Evolutionary conservation across 2,113 vertebrate genomes (phyloP).

Genomic region (Shinisaurus crocodilurus): DNA sequence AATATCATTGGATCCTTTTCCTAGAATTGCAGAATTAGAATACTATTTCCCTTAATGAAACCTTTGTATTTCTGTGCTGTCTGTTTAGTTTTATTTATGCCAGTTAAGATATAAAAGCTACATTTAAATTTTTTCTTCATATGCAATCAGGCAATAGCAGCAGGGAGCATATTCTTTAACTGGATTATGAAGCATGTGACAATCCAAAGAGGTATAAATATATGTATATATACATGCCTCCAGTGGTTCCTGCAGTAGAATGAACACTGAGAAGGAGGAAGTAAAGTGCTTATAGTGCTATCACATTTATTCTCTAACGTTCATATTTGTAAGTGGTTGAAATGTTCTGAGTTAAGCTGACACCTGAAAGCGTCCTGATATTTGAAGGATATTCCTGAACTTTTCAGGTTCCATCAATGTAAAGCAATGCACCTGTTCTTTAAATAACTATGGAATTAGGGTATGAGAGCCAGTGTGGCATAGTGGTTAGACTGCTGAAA

Average conservation of each 20-base stretch:
- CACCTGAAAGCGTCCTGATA: background rate
- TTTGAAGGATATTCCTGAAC: background rate
- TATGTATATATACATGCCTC: background rate
- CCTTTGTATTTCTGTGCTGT: background rate
- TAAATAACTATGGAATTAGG: background rate
- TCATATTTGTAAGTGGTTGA: background rate
- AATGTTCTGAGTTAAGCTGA: background rate
- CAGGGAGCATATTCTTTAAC: slow-evolving; percentile 9
- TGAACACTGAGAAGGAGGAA: background rate
- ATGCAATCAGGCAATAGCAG: slow-evolving; percentile 13
- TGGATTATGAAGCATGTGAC: slow-evolving; percentile 23
- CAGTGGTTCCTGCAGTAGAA: background rate
- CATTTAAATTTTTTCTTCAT: background rate
- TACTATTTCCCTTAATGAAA: background rate
- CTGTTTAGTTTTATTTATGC: background rate
- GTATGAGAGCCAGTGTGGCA: background rate
- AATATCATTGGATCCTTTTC: background rate
- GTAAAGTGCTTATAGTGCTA: background rate
- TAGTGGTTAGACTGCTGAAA: background rate
- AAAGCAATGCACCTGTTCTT: background rate
- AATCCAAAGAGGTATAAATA: background rate
- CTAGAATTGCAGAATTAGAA: background rate
- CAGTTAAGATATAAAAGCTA: slow-evolving; percentile 10
- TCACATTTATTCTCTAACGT: background rate
- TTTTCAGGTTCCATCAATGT: background rate